phyloP scores from a whole-genome alignment of 2,888 invertebrate genomes.

The Falcaria lacertinaria region DNA sequence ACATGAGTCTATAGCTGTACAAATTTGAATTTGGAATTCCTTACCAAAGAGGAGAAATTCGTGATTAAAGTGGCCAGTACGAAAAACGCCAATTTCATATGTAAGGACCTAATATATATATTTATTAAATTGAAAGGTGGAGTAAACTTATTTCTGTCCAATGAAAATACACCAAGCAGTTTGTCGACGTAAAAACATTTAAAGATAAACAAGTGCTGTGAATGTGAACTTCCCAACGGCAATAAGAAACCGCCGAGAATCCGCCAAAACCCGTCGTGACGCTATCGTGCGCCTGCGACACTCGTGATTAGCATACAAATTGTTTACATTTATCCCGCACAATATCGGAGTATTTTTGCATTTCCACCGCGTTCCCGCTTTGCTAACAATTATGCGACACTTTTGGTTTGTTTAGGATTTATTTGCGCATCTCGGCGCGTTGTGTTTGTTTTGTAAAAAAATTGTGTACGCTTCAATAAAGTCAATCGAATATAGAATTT shows the following conservation, averaged over 20 bases:
- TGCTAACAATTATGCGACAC: conserved; percentile 28
- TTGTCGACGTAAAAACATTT: conserved; percentile 18
- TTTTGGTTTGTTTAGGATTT: conserved; percentile 17
- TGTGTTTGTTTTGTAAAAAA: conserved; percentile 18
- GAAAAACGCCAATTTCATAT: too few relatives aligned
- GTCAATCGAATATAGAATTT: conserved; percentile 9
- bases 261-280: conserved; percentile 24
- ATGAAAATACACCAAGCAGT: neutral
- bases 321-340: conserved; percentile 43
- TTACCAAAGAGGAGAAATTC: too few relatives aligned
- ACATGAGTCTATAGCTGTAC: too few relatives aligned
- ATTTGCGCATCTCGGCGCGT: conserved; percentile 14
- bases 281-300: conserved; percentile 46
- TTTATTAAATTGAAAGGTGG: too few relatives aligned
- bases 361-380: conserved; percentile 19
- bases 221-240: conserved; percentile 10
- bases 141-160: neutral
- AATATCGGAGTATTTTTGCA: conserved; percentile 33
- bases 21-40: too few relatives aligned
- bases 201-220: conserved; percentile 25
- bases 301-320: conserved; percentile 61
- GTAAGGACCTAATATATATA: too few relatives aligned
- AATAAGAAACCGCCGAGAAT: conserved; percentile 22
- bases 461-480: neutral
- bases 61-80: too few relatives aligned